phyloP scores from a whole-genome alignment of 2,888 invertebrate species.

The Caenorhabditis parvicauda region DNA sequence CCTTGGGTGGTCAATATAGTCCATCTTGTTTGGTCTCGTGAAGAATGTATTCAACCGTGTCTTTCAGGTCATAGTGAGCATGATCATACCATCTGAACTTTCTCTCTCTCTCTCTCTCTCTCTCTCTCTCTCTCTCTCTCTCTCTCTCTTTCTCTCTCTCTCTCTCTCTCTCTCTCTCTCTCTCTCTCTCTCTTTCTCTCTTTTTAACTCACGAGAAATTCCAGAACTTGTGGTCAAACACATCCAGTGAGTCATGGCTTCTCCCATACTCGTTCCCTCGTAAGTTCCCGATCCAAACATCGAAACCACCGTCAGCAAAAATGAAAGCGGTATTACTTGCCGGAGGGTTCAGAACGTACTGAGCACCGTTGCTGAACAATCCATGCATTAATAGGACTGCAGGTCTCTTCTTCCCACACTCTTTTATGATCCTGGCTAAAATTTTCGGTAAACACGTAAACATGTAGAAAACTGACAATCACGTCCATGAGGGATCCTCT shows the following conservation, averaged over 20 bases:
- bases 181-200: too few relatives aligned
- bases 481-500: constrained; percentile 75
- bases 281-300: constrained; percentile 80
- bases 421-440: background rate
- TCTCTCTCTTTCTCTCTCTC: too few relatives aligned
- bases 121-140: too few relatives aligned
- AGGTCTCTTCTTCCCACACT: constrained; percentile 33
- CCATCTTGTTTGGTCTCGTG: constrained; percentile 12
- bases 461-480: constrained; percentile 49
- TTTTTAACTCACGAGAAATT: constrained; percentile 35
- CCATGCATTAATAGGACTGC: constrained; percentile 77
- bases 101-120: too few relatives aligned
- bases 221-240: constrained; percentile 42
- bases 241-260: constrained; percentile 37
- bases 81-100: constrained; percentile 18
- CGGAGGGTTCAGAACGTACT: constrained; percentile 52
- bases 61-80: constrained; percentile 13
- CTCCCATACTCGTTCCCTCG: constrained; percentile 79
- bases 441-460: background rate
- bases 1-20: too few relatives aligned
- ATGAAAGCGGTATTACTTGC: constrained; percentile 49
- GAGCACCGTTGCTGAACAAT: constrained; percentile 64
- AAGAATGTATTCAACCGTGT: constrained; percentile 21
- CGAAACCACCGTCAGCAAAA: constrained; percentile 69
- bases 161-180: too few relatives aligned